A percentile compares a stretch with the other conserved stretches of the same genome.
Evolutionary conservation across 37 sponge, comb jelly and placozoan species (phyloP).

Genomic region (Haliclona indistincta): DNA sequence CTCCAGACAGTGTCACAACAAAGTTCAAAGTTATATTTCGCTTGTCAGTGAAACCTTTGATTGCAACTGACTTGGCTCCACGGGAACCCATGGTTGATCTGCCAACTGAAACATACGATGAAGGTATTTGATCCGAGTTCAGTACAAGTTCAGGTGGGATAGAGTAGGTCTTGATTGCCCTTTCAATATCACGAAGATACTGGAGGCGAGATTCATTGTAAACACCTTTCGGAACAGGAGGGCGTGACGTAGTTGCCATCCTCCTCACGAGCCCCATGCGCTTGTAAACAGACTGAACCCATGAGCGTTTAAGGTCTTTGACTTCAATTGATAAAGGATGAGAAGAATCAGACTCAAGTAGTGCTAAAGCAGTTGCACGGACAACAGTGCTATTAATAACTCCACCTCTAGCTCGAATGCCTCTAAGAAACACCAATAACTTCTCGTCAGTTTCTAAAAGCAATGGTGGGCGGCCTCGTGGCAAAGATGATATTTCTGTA

Average conservation of each 20-base stretch:
- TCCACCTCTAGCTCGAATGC: conserved; percentile 25
- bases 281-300: conserved; percentile 40
- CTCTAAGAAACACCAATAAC: conserved; percentile 18
- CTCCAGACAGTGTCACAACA: conserved; percentile 27
- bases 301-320: too few relatives aligned
- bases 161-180: conserved; percentile 8
- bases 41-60: conserved; percentile 32
- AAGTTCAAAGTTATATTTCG: conserved; percentile 26
- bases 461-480: conserved; percentile 33
- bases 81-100: conserved; percentile 25
- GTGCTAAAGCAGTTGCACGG: conserved; percentile 23
- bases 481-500: conserved; percentile 1
- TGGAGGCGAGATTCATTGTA: conserved; percentile 14
- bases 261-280: conserved; percentile 26
- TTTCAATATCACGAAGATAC: conserved; percentile 20
- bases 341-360: conserved; percentile 23
- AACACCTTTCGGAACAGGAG: neutral
- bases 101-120: conserved; percentile 28
- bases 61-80: conserved; percentile 15
- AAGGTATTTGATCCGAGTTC: conserved; percentile 42
- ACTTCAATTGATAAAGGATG: too few relatives aligned
- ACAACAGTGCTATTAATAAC: conserved; percentile 36
- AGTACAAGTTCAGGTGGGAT: conserved; percentile 35
- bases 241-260: conserved; percentile 26
- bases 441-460: conserved; percentile 18